These are phyloP conservation scores for Leptinotarsa haldemani DNA, from an alignment of 2,888 invertebrate species.

Conservation along the genomic window DNA sequence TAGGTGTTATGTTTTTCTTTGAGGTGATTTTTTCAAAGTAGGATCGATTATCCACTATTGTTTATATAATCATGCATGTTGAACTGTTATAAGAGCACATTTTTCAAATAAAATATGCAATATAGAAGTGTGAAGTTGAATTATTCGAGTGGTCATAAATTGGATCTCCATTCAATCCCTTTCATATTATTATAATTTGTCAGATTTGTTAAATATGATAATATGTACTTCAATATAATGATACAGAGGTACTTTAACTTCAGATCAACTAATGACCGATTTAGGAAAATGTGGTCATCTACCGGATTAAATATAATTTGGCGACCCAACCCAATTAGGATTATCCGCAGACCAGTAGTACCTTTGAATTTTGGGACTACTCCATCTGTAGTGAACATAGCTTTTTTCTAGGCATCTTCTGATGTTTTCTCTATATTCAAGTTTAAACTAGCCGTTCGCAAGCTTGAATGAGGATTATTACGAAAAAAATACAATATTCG, in stretches of 20 bases:
- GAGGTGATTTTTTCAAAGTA: conserved; percentile 14
- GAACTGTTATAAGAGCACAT: neutral
- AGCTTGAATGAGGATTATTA: too few species aligned
- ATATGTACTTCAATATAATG: too few species aligned
- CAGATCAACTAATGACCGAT: neutral
- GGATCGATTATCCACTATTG: conserved; percentile 5
- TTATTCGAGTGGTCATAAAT: conserved; percentile 20
- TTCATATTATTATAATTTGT: neutral
- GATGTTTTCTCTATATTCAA: too few species aligned
- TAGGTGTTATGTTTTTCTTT: conserved; percentile 1
- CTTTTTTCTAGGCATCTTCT: too few species aligned
- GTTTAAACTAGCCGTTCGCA: too few species aligned
- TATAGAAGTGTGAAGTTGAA: conserved; percentile 3
- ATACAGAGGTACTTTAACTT: neutral
- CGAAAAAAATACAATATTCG: too few species aligned
- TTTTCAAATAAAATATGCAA: conserved; percentile 14
- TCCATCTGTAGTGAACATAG: too few species aligned
- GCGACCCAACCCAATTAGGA: too few species aligned
- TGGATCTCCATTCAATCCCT: conserved; percentile 18
- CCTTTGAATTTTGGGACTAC: too few species aligned
- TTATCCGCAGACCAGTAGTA: too few species aligned
- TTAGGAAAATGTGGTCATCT: neutral
- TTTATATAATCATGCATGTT: conserved; percentile 6
- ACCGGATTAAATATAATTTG: neutral
- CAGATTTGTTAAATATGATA: too few species aligned